Conservation (phyloP, 2,113 vertebrate species). For the Periophthalmodon schlosseri region DNA sequence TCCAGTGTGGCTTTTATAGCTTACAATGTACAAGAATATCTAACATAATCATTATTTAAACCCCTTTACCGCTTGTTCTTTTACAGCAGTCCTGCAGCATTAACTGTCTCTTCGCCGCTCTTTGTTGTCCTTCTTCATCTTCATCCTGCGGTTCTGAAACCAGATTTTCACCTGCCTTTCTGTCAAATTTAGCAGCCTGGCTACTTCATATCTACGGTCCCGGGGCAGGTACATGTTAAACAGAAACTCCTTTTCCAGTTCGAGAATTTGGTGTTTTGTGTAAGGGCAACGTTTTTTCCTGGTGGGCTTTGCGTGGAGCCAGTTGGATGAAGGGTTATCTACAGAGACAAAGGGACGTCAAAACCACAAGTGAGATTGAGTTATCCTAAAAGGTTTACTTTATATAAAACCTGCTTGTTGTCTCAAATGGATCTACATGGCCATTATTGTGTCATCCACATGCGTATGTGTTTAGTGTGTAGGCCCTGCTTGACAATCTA, state of each 20-base stretch:
- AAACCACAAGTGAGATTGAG: conserved; percentile 49
- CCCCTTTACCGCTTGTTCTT: background rate
- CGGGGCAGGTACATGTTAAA: conserved; percentile 99
- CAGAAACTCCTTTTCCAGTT: conserved; percentile 98
- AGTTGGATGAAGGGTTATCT: conserved; percentile 97
- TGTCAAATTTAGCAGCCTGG: conserved; percentile 91
- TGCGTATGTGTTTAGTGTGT: no score
- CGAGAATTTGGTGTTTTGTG: conserved; percentile 95
- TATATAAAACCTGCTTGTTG: background rate
- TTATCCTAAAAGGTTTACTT: conserved; percentile 2
- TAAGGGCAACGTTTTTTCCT: conserved; percentile 98
- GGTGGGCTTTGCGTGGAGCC: conserved; percentile 97
- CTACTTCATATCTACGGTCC: conserved; percentile 97
- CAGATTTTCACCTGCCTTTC: conserved; percentile 99
- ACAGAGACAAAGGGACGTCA: conserved; percentile 53
- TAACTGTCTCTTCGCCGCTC: conserved; percentile 91
- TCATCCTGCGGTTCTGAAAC: conserved; percentile 99
- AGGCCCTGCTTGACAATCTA: background rate
- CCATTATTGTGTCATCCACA: background rate
- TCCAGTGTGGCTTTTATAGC: conserved; percentile 75
- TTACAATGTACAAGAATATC: conserved; percentile 82
- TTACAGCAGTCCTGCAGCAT: conserved; percentile 51
- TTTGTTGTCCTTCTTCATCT: conserved; percentile 99
- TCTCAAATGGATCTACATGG: background rate
- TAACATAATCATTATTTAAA: conserved; percentile 47